Evolutionary conservation across 2,113 vertebrate genomes (phyloP), one percentile per base, ranked within the genome.

Genomic region (Strix aluco): DNA sequence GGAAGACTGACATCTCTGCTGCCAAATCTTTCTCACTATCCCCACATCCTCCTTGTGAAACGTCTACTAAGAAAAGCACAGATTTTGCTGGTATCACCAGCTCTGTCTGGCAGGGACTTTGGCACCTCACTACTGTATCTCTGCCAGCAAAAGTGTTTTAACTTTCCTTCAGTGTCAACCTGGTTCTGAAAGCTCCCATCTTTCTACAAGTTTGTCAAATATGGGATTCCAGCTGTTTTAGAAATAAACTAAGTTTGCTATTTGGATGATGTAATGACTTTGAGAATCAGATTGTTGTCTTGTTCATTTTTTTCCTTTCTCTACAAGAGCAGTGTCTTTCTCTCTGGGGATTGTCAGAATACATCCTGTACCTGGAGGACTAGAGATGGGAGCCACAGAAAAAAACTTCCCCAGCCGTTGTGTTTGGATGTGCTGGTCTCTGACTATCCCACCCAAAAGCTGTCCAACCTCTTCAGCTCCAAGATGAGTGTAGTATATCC

Each of bases 151-250:
- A 89, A 91, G 84, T 38, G 49, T 81, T 94, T 58, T 40, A 79
- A 89, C 27, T 95, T 89, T 93, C 70, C 84, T 91, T 94, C 65
- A 44, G 86, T 74, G 83, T 92, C 81, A 88, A 2, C 90, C 90
- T 91, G 40, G 81, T 91, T 88, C 81, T 86, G 85, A 96, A 93
- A 96, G 88, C 88, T 93, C 90, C 79, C 82, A 67, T 96, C 93
- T 96, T 87, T 86, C 86, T 95, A 86, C 71, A 88, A 18, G 70
- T 92, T 92, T 77, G 40, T 92, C 77, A 92, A 92, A 90, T 90
- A 57, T 4, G 38, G 67, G 89, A 80, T 88, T 97, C 94, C 86
- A 94, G 84, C 44, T 90, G 73, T 85, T 96, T 85, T 91, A 82
- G 88, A 90, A 97, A 96, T 94, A 94, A 97, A 96, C 66, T 81